Evolutionary conservation across 2,888 invertebrate genomes (phyloP).

Genomic region (Trichopria drosophilae): DNA sequence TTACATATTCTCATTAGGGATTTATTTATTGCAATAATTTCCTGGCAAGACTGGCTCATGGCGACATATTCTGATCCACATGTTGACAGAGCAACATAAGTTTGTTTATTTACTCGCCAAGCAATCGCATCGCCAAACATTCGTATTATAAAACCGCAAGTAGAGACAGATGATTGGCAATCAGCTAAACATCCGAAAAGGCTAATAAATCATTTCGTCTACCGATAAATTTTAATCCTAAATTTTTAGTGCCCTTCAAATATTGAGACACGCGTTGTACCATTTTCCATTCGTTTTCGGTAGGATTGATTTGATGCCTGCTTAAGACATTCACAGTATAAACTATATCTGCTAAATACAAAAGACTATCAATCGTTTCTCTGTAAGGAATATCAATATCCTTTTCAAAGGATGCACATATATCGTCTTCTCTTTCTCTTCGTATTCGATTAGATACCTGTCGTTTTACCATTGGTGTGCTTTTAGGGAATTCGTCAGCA

Average conservation of each 20-base stretch:
- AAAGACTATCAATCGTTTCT: too few relatives aligned
- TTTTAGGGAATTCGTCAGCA: too few relatives aligned
- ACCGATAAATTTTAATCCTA: constrained; percentile 25
- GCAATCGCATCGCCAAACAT: constrained; percentile 21
- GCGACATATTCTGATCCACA: constrained; percentile 24
- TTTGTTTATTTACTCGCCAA: constrained; percentile 23
- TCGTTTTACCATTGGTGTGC: constrained; percentile 27
- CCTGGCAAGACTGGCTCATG: constrained; percentile 26
- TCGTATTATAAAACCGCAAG: too few relatives aligned
- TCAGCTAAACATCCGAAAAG: constrained; percentile 30
- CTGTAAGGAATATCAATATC: too few relatives aligned
- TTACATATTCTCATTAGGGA: constrained; percentile 8
- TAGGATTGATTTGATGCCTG: constrained; percentile 30
- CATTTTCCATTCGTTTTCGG: too few relatives aligned
- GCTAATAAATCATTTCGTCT: constrained; percentile 23
- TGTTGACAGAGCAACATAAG: constrained; percentile 15
- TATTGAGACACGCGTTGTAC: too few relatives aligned
- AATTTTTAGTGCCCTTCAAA: too few relatives aligned
- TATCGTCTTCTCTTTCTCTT: constrained; percentile 13
- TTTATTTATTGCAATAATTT: constrained; percentile 9
- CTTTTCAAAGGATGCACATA: too few relatives aligned
- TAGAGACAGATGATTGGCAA: constrained; percentile 18
- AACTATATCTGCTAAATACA: constrained; percentile 34
- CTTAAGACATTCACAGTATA: constrained; percentile 31
- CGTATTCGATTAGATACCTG: constrained; percentile 20